Base-by-base conservation (phyloP, 2,888 invertebrate genomes). In the Cosmopolites sordidus region DNA sequence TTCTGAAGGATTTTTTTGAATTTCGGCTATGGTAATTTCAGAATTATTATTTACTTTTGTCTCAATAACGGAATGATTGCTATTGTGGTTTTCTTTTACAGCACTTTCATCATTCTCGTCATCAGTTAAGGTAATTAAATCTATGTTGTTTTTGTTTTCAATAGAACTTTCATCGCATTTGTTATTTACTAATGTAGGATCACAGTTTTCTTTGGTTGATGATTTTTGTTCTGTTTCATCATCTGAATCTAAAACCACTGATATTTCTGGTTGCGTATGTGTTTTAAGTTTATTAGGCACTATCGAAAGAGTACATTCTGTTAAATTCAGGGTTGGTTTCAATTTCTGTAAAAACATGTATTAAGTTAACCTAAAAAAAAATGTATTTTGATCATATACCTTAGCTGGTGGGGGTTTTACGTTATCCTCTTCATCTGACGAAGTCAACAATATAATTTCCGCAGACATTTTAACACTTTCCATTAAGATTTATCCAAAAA, bases 401-500 rank as follows among this genome's bases (percentile, higher is more conserved):
- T 59, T 49, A 15, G 29, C 38, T 15, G 33, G 33, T 4, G 59
- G 59, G 12, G 59, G 51, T 37, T 51, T 44, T 14, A 38, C 2
- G 16, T 6, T 39, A 2, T 50, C 55, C 18, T 59, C 60, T 27
- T 60, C 60, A 22, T 60, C 60, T 43, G 59, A 59, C 39, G 59
- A 58, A 2, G 51, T 55, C 18, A 60, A 43, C 11, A 54, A 54
- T 18, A 60, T 60, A 27, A 60, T 45, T 12, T 56, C 58, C 12
- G 51, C 49, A 42, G 48, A 29, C 46, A 52, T 52, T 45, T 51
- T 45, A 22, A n/a, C n/a, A n/a, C n/a, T n/a, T n/a, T n/a, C n/a
- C n/a, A n/a, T n/a, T n/a, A n/a, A n/a, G n/a, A n/a, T n/a, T n/a
- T n/a, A n/a, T n/a, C n/a, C n/a, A n/a, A n/a, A n/a, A n/a, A n/a